Base-by-base conservation (phyloP, 2,113 vertebrate genomes). In the Ammospiza caudacuta region DNA sequence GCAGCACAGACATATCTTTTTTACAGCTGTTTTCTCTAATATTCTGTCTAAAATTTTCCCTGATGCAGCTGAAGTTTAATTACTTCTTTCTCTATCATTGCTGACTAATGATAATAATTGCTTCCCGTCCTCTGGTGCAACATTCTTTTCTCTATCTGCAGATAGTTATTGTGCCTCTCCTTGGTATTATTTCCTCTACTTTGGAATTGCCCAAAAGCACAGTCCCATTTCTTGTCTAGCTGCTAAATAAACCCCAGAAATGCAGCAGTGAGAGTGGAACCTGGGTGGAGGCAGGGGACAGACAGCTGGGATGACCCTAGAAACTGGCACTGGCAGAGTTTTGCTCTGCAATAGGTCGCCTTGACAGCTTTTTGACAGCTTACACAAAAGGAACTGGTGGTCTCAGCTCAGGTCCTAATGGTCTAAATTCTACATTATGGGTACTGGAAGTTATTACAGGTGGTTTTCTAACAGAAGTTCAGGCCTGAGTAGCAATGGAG, bases 101-200 rank as follows among this genome's bases (percentile, higher is more conserved):
- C 96, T 97, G 96, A 97, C 92, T 94, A 96, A 97, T 94, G 92
- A 70, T 81, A 96, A 94, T 96, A 96, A 96, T 95, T 94, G 81
- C 57, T 92, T 94, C 91, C 73, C 85, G 77, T 94, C 70, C 92
- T 96, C 94, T 94, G 70, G 93, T 95, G 96, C 74, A 93, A 94
- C 95, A 95, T 96, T 91, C 44, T 87, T 94, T 92, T 92, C 83
- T 88, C 47, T 94, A 51, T 87, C 66, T 91, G 80, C 75, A 82
- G 80, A 90, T 59, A 93, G 67, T 84, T 96, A 89, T 75, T 82
- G 70, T 90, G 37, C 64, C 59, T 96, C 96, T 70, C 92, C 22
- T 90, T 84, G 82, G 77, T 89, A 75, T 89, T 95, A 59, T 84
- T 93, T 92, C 79, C 33, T 95, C n/a, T 66, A 23, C 66, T 68